Percentiles rank a stretch among this genome's conserved stretches.
Evolutionary conservation across 1,140 invertebrate species (phyloP).

Genomic region (Drosophila ohnishii): DNA sequence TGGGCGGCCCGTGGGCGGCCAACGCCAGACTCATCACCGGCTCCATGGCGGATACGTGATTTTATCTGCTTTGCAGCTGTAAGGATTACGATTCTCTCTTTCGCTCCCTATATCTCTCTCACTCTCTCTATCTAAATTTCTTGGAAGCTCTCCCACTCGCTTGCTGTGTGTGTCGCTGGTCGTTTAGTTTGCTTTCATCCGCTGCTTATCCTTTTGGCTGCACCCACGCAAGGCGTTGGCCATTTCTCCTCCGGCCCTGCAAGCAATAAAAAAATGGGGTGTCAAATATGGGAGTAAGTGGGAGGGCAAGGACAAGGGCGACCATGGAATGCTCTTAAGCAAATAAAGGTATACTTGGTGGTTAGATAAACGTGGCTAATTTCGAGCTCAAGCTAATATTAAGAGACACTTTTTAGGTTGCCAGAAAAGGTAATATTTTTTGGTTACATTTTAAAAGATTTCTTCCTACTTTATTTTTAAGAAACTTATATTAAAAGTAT

Average conservation of each 20-base stretch:
- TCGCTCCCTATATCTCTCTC: neutral
- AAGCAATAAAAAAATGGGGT: constrained; percentile 38
- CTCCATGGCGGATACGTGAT: constrained; percentile 72
- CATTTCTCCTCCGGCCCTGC: constrained; percentile 66
- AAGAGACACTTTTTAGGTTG: neutral
- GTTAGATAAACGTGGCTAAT: constrained; percentile 1
- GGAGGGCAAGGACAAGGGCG: neutral
- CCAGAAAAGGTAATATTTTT: neutral
- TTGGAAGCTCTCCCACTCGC: constrained; percentile 6
- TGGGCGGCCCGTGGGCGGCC: constrained; percentile 79
- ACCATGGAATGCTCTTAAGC: constrained; percentile 5
- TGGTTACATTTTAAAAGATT: neutral
- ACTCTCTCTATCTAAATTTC: constrained; percentile 2
- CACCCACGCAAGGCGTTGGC: constrained; percentile 69
- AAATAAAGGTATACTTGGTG: constrained; percentile 8
- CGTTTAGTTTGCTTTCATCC: constrained; percentile 43
- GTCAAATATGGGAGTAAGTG: neutral
- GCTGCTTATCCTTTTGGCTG: constrained; percentile 65
- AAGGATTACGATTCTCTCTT: constrained; percentile 11
- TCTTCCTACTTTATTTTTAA: neutral
- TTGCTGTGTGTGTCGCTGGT: constrained; percentile 13
- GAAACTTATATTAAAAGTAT: neutral
- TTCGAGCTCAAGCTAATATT: neutral
- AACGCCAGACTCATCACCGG: constrained; percentile 75
- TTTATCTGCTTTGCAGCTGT: constrained; percentile 37